Evolutionary conservation across 2,113 vertebrate genomes (phyloP).

Genomic region (Megaleporinus macrocephalus): DNA sequence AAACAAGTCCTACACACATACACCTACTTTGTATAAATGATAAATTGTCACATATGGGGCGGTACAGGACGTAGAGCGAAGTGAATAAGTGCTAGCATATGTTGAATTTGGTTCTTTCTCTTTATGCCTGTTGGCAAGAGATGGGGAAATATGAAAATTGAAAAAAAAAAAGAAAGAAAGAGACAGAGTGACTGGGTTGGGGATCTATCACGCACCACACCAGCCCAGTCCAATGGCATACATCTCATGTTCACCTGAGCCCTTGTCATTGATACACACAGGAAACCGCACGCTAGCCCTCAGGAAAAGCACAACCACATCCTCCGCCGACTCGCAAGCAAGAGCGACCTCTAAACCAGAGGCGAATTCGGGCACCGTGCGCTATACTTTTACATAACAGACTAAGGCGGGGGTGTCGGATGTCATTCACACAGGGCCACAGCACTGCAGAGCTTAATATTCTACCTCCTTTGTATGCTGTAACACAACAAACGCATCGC

Average conservation of each 20-base stretch:
- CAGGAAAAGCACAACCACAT: constrained; percentile 33
- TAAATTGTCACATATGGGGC: constrained; percentile 9
- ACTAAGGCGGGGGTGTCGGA: background rate
- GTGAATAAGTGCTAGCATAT: background rate
- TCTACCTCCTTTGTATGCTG: background rate
- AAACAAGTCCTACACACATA: constrained; percentile 6
- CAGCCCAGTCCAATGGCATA: constrained; percentile 11
- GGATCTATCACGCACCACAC: background rate
- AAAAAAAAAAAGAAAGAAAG: background rate
- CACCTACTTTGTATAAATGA: constrained; percentile 11
- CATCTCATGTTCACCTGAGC: constrained; percentile 23
- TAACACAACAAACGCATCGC: too few relatives aligned
- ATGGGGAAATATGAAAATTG: background rate
- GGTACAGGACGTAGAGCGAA: constrained; percentile 3
- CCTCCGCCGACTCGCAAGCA: constrained; percentile 31
- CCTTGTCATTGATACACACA: constrained; percentile 14
- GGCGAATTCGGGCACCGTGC: background rate
- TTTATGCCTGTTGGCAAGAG: background rate
- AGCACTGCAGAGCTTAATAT: background rate
- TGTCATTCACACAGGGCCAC: background rate
- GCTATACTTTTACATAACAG: background rate
- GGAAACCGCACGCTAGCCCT: constrained; percentile 37
- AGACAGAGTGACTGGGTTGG: background rate
- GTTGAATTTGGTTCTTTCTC: background rate
- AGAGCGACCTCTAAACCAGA: background rate